phyloP scores from a whole-genome alignment of 1,140 invertebrate genomes.

The Drosophila athabasca region DNA sequence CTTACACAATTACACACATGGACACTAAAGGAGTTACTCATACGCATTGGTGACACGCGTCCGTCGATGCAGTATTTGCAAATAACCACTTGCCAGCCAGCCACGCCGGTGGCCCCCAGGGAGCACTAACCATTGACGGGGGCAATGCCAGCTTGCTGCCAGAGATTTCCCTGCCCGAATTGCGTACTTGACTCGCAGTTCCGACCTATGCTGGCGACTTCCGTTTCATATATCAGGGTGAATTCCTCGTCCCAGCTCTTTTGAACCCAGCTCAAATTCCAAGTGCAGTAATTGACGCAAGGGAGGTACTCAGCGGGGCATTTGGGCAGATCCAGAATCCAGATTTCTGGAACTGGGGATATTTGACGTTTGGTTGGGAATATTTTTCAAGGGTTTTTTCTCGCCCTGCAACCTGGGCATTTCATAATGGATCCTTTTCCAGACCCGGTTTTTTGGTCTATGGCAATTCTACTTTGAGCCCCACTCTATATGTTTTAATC shows the following conservation, averaged over 20 bases:
- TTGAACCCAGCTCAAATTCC: too few relatives aligned
- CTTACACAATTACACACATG: too few relatives aligned
- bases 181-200: slow-evolving; percentile 1
- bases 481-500: too few relatives aligned
- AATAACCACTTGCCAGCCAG: too few relatives aligned
- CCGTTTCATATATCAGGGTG: slow-evolving; percentile 3
- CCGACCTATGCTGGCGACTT: slow-evolving; percentile 3
- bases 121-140: slow-evolving; percentile 8
- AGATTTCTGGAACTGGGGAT: slow-evolving; percentile 6
- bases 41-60: slow-evolving; percentile 10
- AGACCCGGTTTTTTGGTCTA: too few relatives aligned
- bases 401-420: not conserved
- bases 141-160: not conserved
- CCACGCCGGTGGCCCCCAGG: not conserved
- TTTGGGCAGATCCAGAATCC: slow-evolving; percentile 16
- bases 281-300: not conserved
- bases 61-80: slow-evolving; percentile 11
- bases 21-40: too few relatives aligned
- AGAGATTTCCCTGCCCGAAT: slow-evolving; percentile 5
- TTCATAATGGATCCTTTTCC: too few relatives aligned
- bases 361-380: not conserved
- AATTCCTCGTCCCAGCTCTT: not conserved
- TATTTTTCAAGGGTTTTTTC: not conserved
- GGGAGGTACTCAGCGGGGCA: not conserved
- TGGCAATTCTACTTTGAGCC: too few relatives aligned